A percentile compares a stretch with the other conserved stretches of the same genome.
Evolutionary conservation across 2,888 invertebrate species (phyloP).

Genomic region (Apamea sordens): DNA sequence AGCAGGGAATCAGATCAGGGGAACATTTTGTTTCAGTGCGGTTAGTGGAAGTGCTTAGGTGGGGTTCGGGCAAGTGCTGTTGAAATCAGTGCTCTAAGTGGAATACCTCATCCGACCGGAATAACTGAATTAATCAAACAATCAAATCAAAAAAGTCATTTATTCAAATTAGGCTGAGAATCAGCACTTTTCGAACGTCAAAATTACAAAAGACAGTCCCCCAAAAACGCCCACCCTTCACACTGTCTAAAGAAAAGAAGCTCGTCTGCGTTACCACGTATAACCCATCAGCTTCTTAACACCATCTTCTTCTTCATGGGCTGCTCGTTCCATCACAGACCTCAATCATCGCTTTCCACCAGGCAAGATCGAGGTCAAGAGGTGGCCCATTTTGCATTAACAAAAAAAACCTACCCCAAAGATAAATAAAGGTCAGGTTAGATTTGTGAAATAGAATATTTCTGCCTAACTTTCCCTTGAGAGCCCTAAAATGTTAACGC

Average conservation of each 20-base stretch:
- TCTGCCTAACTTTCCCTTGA: conserved; percentile 48
- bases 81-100: too few relatives aligned
- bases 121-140: background rate
- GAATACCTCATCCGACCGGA: too few relatives aligned
- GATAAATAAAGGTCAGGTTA: conserved; percentile 27
- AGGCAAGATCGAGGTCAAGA: background rate
- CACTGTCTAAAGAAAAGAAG: background rate
- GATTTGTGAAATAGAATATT: conserved; percentile 62
- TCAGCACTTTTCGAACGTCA: too few relatives aligned
- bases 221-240: too few relatives aligned
- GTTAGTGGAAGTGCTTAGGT: too few relatives aligned
- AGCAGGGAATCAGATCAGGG: too few relatives aligned
- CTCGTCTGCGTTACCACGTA: background rate
- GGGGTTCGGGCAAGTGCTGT: too few relatives aligned
- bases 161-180: too few relatives aligned
- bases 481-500: conserved; percentile 54
- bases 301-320: background rate
- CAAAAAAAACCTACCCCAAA: background rate
- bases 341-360: background rate
- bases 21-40: too few relatives aligned
- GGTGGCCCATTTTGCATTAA: background rate
- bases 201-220: too few relatives aligned
- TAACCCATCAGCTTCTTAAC: too few relatives aligned
- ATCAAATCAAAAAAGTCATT: too few relatives aligned
- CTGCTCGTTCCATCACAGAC: background rate